A percentile compares a stretch with the other conserved stretches of the same genome.
These are phyloP conservation scores for Garra rufa DNA, from an alignment of 2,113 vertebrate genomes.

Conservation along the genomic window DNA sequence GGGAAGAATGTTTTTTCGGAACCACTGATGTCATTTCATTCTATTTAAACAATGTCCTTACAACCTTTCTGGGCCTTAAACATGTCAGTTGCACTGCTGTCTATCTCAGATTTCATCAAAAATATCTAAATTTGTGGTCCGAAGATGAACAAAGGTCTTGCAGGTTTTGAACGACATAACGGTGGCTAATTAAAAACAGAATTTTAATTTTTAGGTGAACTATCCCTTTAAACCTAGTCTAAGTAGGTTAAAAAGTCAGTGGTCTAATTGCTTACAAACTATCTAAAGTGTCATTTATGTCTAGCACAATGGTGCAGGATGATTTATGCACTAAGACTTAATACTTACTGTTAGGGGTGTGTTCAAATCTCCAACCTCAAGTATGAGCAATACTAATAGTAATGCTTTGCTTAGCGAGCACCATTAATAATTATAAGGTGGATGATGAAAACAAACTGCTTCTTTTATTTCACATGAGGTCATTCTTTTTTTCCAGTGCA, in stretches of 20 bases:
- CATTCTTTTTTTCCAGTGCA: not conserved
- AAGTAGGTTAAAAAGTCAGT: not conserved
- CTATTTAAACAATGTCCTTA: too few relatives aligned
- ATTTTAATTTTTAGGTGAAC: too few relatives aligned
- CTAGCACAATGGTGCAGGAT: not conserved
- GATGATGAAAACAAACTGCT: not conserved
- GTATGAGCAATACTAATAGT: not conserved
- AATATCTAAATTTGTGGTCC: too few relatives aligned
- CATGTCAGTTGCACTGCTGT: too few relatives aligned
- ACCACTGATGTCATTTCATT: too few relatives aligned
- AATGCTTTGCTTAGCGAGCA: not conserved
- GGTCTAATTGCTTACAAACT: not conserved
- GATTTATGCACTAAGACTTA: not conserved
- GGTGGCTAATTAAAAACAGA: too few relatives aligned
- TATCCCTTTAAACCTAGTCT: too few relatives aligned
- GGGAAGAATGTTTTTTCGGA: too few relatives aligned
- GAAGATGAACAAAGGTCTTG: too few relatives aligned
- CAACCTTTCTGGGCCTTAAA: too few relatives aligned
- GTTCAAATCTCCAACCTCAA: not conserved
- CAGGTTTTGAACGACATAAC: too few relatives aligned
- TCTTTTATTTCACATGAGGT: constrained; percentile 1
- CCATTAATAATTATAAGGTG: not conserved
- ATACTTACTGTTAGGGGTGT: not conserved
- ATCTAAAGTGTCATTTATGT: not conserved
- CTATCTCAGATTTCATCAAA: too few relatives aligned